These are phyloP conservation scores for Orthonyx spaldingii DNA, from an alignment of 2,113 vertebrate genomes.

Conservation along the genomic window DNA sequence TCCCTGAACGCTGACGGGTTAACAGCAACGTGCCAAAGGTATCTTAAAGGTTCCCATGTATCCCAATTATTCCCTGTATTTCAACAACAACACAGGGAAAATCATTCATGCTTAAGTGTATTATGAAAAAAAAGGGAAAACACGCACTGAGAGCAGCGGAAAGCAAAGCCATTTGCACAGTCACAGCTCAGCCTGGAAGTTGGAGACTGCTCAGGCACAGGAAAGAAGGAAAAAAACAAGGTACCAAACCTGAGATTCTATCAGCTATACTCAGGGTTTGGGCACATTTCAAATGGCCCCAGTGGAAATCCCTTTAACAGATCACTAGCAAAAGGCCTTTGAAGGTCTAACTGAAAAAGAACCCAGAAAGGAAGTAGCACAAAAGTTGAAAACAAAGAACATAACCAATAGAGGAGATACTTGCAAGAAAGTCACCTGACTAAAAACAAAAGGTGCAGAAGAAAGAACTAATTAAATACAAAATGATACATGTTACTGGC, in stretches of 20 bases:
- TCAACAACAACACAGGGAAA: background rate
- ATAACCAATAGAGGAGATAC: background rate
- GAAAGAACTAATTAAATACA: background rate
- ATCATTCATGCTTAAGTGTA: background rate
- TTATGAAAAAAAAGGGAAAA: background rate
- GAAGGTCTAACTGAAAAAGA: background rate
- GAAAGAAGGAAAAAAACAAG: background rate
- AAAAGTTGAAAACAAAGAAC: background rate
- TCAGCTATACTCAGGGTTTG: background rate
- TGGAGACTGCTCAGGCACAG: background rate
- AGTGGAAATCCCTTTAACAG: background rate
- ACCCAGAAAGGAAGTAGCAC: background rate
- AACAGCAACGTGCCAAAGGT: background rate
- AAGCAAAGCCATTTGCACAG: background rate
- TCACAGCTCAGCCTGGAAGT: background rate
- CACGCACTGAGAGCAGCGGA: background rate
- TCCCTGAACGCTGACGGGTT: background rate
- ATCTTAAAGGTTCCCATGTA: background rate
- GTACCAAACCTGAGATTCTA: background rate
- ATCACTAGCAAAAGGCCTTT: background rate
- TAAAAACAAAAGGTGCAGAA: background rate
- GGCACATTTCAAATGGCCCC: background rate
- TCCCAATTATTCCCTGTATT: background rate
- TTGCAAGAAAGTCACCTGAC: background rate
- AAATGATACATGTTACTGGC: background rate